Base-by-base conservation (phyloP, 2,113 vertebrate species). In the Seriola quinqueradiata region DNA sequence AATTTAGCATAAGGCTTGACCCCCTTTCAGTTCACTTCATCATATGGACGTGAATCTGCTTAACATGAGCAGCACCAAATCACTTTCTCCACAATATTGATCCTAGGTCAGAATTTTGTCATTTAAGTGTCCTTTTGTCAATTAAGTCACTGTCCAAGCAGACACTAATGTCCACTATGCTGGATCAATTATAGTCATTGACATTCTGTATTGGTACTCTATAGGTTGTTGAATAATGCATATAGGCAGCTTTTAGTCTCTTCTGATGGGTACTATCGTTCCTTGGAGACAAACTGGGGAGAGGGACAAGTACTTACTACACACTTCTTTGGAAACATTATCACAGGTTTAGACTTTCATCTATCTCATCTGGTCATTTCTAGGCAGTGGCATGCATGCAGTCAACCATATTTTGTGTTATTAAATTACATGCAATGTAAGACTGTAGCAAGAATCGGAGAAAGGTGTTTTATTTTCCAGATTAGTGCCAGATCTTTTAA, bases 51-150 rank as follows among this genome's bases (percentile, higher is more conserved):
- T 46, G 82, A 75, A 83, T 81, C 75, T 86, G 70, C 58, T 87
- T 87, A 75, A 83, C 80, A 83, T 77, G 77, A 76, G 82, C 57
- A 54, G 78, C 14, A 79, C 86, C 48, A 70, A 71, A 70, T 84
- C 83, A 74, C 44, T 14, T 52, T 64, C 55, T 68, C 48, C 2
- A 3, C 44, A 4, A 14, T 71, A 92, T 86, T 64, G 89, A 92
- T 88, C 83, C 42, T 2, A 8, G 58, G 57, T 75, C 74, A 68
- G 25, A 44, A 58, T 76, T 57, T 55, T 85, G 59, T 79, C 70
- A 59, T 86, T 75, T 77, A 77, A 81, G 70, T 77, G 83, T 85
- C 81, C 77, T 79, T 77, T 83, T 65, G 64, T 82, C 88, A 82
- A 70, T 89, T 38, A 75, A 87, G 84, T 77, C 76, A 23, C 71